Conservation (phyloP, 1,140 invertebrate genomes). For the Trinorchestia longiramus region DNA sequence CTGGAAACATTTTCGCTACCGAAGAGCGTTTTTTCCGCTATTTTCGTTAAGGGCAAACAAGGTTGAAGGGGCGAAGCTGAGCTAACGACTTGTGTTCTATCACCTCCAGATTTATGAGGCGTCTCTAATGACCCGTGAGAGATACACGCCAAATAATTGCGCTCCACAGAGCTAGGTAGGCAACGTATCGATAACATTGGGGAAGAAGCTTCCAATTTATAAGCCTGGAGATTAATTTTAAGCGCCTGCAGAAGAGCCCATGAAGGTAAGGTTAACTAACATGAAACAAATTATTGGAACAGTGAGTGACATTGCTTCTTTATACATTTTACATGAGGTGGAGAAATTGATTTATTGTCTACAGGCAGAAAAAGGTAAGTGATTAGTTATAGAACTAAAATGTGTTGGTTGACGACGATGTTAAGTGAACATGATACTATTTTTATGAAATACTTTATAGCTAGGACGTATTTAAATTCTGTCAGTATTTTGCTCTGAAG, state of each 20-base stretch:
- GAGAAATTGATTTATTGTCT: no score
- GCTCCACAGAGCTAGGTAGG: background rate
- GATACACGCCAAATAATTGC: slow-evolving; percentile 47
- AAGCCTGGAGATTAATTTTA: background rate
- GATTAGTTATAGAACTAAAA: background rate
- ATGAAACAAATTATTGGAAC: no score
- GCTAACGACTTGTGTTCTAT: slow-evolving; percentile 39
- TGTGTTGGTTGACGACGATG: background rate
- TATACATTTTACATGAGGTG: background rate
- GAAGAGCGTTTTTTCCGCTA: slow-evolving; percentile 4
- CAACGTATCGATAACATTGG: slow-evolving; percentile 31
- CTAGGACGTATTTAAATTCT: no score
- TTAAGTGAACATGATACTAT: no score
- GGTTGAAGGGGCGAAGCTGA: background rate
- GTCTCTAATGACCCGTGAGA: slow-evolving; percentile 53
- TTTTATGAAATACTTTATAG: no score
- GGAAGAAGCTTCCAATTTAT: background rate
- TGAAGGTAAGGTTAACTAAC: background rate
- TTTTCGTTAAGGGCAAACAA: slow-evolving; percentile 33
- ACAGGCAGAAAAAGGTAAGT: background rate
- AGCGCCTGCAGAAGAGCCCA: background rate
- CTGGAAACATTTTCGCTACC: background rate
- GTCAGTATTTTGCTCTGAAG: no score
- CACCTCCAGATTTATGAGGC: slow-evolving; percentile 22
- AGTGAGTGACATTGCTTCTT: no score